Base-by-base conservation (phyloP, 2,113 vertebrate species). In the Cyprinodon variegatus region DNA sequence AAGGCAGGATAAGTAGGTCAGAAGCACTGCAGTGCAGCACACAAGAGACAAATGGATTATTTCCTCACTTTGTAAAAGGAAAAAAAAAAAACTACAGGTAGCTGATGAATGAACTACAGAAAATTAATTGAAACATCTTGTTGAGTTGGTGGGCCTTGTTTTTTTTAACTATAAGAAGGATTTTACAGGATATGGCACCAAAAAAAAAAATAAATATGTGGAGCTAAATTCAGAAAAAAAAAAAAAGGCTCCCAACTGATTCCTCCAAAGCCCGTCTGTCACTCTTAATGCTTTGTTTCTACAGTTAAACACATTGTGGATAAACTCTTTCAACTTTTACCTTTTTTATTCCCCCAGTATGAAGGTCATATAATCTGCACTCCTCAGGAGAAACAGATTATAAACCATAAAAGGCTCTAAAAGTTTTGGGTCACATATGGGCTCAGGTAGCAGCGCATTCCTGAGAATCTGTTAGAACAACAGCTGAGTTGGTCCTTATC, bases 1-100 rank as follows among this genome's bases (percentile, higher is more conserved):
- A 83, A 87, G 74, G 85, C 82, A 75, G 69, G 71, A 48, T 84
- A 93, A 93, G 88, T 89, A 86, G 93, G 92, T 93, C 92, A 95
- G 86, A 78, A 82, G 85, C 87, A 93, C 86, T 86, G 85, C 66
- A 86, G 78, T 20, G 80, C 81, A 82, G 84, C 82, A 84, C 84
- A 73, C 65, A 53, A 69, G 70, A 93, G 91, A 92, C 86, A 88
- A 94, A 90, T 89, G 87, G 77, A 88, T 93, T 90, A 84, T 83
- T 90, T 86, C 82, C 78, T 85, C 72, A 83, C 85, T 88, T 81
- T 75, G 77, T 20, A 17, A 62, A 61, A 37, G 65, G 89, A 85
- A 84, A 78, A 89, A 29, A 29, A 29, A 91, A 79, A 74, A 29
- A 29, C 29, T 29, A 61, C 66, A 73, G 66, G 84, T 88, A 62